Conservation (phyloP, 2,797 vertebrate species). For the Sebastes steindachneri region DNA sequence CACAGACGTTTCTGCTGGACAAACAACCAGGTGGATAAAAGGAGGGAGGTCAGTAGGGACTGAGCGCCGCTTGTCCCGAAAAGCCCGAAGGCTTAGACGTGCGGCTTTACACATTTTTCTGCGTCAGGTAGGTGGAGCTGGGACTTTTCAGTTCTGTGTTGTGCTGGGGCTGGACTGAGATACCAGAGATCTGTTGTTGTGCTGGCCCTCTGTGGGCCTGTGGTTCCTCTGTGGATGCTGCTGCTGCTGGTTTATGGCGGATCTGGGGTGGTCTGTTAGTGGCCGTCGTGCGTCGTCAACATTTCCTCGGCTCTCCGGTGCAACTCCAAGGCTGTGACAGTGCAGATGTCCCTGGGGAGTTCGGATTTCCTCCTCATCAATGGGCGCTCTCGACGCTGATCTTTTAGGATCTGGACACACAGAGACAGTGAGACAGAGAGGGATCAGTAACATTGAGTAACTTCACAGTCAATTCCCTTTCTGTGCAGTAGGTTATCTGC, state of each 20-base stretch:
- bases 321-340: constrained; percentile 94
- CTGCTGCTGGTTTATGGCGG: constrained; percentile 58
- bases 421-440: constrained; percentile 21
- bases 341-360: constrained; percentile 96
- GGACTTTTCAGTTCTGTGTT: constrained; percentile 47
- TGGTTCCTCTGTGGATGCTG: constrained; percentile 54
- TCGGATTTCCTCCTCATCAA: constrained; percentile 96
- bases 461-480: neutral
- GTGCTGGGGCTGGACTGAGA: constrained; percentile 58
- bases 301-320: constrained; percentile 95
- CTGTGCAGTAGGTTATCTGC: neutral
- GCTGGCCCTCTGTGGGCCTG: constrained; percentile 48
- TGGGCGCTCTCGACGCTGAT: constrained; percentile 91
- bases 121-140: constrained; percentile 39
- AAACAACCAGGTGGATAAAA: neutral
- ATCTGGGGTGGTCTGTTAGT: constrained; percentile 79
- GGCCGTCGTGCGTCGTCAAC: constrained; percentile 90
- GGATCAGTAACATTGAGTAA: neutral
- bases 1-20: constrained; percentile 32
- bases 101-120: constrained; percentile 45
- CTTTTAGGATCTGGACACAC: constrained; percentile 85
- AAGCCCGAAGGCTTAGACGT: constrained; percentile 15
- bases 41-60: neutral
- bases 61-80: constrained; percentile 22
- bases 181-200: constrained; percentile 58